Percentiles rank a stretch among this genome's conserved stretches.
Conservation (phyloP, 1,140 invertebrate genomes). For the Chironomus tepperi region DNA sequence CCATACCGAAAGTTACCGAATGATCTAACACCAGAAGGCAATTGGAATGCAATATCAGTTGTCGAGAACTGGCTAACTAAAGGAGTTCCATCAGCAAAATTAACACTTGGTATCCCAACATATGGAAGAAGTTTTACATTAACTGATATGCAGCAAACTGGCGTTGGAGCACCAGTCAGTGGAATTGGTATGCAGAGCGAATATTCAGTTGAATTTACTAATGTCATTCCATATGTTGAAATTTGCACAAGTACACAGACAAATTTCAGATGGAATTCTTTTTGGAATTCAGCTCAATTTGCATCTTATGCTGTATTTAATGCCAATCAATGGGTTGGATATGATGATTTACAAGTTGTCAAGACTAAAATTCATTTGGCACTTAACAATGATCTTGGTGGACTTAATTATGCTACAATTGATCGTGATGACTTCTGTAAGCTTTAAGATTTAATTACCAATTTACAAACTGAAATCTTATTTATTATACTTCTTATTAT, state of each 20-base stretch:
- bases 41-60: conserved; percentile 32
- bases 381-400: conserved; percentile 64
- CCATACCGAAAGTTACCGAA: conserved; percentile 38
- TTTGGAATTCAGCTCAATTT: background rate
- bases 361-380: conserved; percentile 67
- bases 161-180: conserved; percentile 62
- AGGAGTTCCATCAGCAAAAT: conserved; percentile 66
- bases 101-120: conserved; percentile 83
- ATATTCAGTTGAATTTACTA: conserved; percentile 47
- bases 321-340: conserved; percentile 82
- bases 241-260: conserved; percentile 62
- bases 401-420: conserved; percentile 84
- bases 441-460: background rate
- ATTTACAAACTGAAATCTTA: background rate
- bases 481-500: background rate
- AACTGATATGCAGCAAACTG: conserved; percentile 48
- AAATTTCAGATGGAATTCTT: conserved; percentile 56
- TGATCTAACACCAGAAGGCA: conserved; percentile 33
- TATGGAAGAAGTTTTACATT: conserved; percentile 80
- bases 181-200: conserved; percentile 67
- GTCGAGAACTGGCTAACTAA: conserved; percentile 66
- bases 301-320: conserved; percentile 65
- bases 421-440: conserved; percentile 71
- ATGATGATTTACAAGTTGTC: conserved; percentile 73
- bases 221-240: conserved; percentile 51